A percentile compares a stretch with the other conserved stretches of the same genome.
Conservation (phyloP, 2,888 invertebrate genomes). For the Saturnia pavonia region DNA sequence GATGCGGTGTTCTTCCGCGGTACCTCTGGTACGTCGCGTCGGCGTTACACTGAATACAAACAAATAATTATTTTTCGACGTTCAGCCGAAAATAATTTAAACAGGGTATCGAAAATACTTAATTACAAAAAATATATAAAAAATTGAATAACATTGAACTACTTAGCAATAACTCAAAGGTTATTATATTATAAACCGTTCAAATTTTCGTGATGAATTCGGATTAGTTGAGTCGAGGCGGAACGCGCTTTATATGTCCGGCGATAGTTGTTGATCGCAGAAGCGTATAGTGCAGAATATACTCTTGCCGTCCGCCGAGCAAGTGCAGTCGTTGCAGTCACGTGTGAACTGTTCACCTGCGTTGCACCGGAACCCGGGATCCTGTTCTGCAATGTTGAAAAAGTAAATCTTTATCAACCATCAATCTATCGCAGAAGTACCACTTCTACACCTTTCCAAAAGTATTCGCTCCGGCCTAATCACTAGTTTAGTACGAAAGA, state of each 20-base stretch:
- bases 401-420: not conserved
- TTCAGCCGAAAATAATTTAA: not conserved
- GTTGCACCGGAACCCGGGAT: conserved; percentile 72
- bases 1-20: too few relatives aligned
- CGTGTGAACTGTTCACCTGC: conserved; percentile 73
- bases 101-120: not conserved
- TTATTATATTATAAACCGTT: not conserved
- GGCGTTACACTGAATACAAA: not conserved
- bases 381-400: conserved; percentile 42
- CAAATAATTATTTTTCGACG: not conserved
- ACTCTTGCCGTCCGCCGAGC: conserved; percentile 70
- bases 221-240: not conserved
- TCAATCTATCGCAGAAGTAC: too few relatives aligned
- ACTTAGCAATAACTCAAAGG: not conserved
- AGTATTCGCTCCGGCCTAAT: too few relatives aligned
- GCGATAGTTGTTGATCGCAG: conserved; percentile 57
- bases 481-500: too few relatives aligned
- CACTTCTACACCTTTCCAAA: too few relatives aligned
- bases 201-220: conserved; percentile 5
- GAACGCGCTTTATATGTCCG: conserved; percentile 32
- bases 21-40: too few relatives aligned
- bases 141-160: not conserved
- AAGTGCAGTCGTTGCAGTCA: conserved; percentile 78
- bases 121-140: not conserved
- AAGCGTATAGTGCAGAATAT: conserved; percentile 72